Evolutionary conservation across 2,888 invertebrate species (phyloP), one percentile per base, ranked within the genome.

Genomic region (Dasysyrphus tricinctus): DNA sequence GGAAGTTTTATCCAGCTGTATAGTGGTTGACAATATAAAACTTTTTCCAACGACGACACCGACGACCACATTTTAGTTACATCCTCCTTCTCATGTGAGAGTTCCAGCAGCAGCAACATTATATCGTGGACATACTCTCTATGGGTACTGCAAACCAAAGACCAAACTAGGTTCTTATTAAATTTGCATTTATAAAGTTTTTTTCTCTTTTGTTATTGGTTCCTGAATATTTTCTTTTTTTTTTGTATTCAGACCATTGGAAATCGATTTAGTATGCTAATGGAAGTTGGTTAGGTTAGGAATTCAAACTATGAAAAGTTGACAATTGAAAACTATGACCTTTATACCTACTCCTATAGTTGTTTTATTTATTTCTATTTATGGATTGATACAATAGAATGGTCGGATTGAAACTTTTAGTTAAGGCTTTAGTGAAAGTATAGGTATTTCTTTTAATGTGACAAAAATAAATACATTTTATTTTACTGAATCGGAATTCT

Each of bases 221-320:
- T 56, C 8, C 9, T 56, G 32, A n/a, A 32, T n/a, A 14, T 3
- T 24, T 24, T n/a, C n/a, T 56, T 3, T n/a, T 32, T 56, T 56
- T n/a, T n/a, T 54, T 51, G 3, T 54, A 34, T 34, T 56, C 1
- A 8, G 5, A 32, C 32, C n/a, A 56, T 56, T 56, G 56, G 32
- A 56, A 56, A 34, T 56, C 56, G 32, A 56, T 56, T 56, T 34
- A 56, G 4, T 56, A 56, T 56, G 56, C 56, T 56, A 34, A 56
- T 56, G n/a, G 32, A 32, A 56, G n/a, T 32, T 56, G 32, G n/a
- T n/a, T n/a, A 32, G n/a, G 56, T 32, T 56, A 4, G n/a, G 32
- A 6, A 56, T 56, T 56, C 32, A n/a, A 29, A 54, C 54, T 54
- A 54, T 29, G 3, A 29, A 54, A 56, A 56, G 56, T 56, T 56